These are phyloP conservation scores for Cheilosia variabilis DNA, from an alignment of 2,888 invertebrate genomes.

Conservation along the genomic window DNA sequence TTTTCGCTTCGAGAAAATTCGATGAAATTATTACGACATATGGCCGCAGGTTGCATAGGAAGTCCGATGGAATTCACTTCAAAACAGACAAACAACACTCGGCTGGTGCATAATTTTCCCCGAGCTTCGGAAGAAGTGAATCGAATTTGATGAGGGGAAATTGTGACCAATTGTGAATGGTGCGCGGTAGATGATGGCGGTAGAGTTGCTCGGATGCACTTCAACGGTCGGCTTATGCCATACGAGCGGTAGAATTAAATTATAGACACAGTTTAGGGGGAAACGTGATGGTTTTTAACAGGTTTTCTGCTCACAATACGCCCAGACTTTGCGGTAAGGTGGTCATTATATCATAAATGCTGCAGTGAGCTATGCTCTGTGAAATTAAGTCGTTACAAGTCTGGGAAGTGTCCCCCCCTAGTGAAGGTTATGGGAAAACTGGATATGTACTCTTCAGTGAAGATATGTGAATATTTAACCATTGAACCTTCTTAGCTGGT, in stretches of 20 bases:
- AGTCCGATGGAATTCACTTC: slow-evolving; percentile 35
- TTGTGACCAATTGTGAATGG: slow-evolving; percentile 64
- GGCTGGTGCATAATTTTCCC: slow-evolving; percentile 39
- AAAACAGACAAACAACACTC: not conserved
- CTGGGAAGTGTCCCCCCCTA: too few relatives aligned
- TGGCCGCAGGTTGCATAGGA: slow-evolving; percentile 67
- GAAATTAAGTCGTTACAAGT: slow-evolving; percentile 47
- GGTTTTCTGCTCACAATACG: slow-evolving; percentile 23
- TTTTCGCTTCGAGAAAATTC: slow-evolving; percentile 42
- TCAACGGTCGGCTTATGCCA: slow-evolving; percentile 43
- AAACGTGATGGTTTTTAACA: slow-evolving; percentile 61
- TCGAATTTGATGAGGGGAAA: slow-evolving; percentile 72
- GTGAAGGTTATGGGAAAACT: not conserved
- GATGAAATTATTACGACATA: slow-evolving; percentile 73
- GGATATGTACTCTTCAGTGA: not conserved
- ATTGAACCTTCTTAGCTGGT: too few relatives aligned
- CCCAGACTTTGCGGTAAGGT: slow-evolving; percentile 27
- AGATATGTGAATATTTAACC: too few relatives aligned
- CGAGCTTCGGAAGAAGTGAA: slow-evolving; percentile 68
- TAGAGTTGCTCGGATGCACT: slow-evolving; percentile 54
- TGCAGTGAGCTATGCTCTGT: slow-evolving; percentile 13
- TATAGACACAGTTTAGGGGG: slow-evolving; percentile 58
- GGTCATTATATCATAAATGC: slow-evolving; percentile 53
- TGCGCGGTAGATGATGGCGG: not conserved
- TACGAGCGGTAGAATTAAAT: slow-evolving; percentile 68